phyloP scores from a whole-genome alignment of 2,113 vertebrate genomes.

The Calypte anna region DNA sequence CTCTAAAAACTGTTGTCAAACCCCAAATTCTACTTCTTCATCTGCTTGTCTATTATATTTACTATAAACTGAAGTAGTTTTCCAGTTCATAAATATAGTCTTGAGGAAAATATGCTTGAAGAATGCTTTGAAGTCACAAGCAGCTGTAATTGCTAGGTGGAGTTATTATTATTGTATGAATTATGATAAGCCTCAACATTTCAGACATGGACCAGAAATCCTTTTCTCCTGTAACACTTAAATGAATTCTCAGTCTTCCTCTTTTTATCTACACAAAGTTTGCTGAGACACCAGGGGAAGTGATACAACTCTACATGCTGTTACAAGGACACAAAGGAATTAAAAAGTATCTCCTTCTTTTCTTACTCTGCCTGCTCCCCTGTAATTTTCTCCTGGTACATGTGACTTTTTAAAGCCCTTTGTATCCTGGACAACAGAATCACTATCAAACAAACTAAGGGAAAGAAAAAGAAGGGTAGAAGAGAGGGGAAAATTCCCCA shows the following conservation, averaged over 20 bases:
- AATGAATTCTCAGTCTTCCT: background rate
- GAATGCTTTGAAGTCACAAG: background rate
- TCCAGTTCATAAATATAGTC: background rate
- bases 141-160: background rate
- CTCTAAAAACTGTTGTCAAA: background rate
- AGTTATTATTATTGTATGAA: background rate
- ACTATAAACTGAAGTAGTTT: background rate
- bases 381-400: background rate
- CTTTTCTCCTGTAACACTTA: background rate
- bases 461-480: background rate
- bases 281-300: background rate
- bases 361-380: background rate
- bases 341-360: background rate
- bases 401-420: background rate
- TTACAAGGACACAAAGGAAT: background rate
- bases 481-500: background rate
- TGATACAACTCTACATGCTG: background rate
- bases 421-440: background rate
- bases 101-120: background rate
- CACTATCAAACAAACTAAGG: background rate
- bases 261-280: background rate
- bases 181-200: background rate
- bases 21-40: background rate
- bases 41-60: background rate
- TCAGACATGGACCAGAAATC: background rate